A percentile compares a stretch with the other conserved stretches of the same genome.
Evolutionary conservation across 2,797 vertebrate genomes (phyloP).

Genomic region (Nyctalus aviator): DNA sequence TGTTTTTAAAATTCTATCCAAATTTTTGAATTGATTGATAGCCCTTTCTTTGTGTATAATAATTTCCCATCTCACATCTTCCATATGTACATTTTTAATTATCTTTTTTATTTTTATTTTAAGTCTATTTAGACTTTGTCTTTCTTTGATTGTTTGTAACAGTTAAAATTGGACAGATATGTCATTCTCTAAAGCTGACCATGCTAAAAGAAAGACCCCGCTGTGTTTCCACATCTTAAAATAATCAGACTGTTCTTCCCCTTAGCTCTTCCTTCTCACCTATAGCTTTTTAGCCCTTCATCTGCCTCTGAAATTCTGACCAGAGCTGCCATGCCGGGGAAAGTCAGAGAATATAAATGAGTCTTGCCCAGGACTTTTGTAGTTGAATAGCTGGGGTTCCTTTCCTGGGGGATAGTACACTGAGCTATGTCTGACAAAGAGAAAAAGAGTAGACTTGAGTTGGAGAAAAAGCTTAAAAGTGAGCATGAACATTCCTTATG

Average conservation of each 20-base stretch:
- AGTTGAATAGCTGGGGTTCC: conserved; percentile 11
- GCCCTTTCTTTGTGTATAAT: background rate
- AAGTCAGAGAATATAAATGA: conserved; percentile 47
- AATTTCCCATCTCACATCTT: background rate
- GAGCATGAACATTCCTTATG: conserved; percentile 10
- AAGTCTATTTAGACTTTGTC: background rate
- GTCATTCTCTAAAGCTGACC: background rate
- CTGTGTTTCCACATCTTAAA: conserved; percentile 8
- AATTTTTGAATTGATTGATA: background rate
- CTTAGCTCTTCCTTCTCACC: background rate
- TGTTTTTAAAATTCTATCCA: background rate
- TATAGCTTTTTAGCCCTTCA: background rate
- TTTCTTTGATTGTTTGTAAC: background rate
- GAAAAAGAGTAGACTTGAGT: background rate
- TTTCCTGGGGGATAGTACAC: conserved; percentile 33
- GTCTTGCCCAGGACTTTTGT: background rate
- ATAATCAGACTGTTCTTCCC: background rate
- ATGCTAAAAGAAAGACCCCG: background rate
- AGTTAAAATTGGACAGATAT: background rate
- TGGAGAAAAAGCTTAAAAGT: conserved; percentile 17
- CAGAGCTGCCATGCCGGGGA: background rate
- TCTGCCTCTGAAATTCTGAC: conserved; percentile 21
- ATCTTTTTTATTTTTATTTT: conserved; percentile 44
- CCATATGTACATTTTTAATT: background rate
- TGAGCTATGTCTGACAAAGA: conserved; percentile 38